Conservation (phyloP, 2,888 invertebrate species). For the Anarsia innoxiella region DNA sequence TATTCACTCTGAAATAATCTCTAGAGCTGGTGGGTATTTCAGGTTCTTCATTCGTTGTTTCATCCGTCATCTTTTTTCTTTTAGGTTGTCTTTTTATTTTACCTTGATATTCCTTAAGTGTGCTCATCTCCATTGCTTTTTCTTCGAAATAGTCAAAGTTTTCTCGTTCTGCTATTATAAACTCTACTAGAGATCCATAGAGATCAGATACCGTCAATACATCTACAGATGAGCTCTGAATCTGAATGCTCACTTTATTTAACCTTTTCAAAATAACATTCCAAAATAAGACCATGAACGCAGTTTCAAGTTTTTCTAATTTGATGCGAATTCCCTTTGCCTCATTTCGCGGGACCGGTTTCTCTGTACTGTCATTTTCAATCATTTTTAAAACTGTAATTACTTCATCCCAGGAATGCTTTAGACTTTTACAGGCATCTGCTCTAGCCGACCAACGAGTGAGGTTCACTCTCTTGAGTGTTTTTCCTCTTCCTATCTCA, state of each 20-base stretch:
- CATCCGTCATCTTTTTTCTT: conserved; percentile 16
- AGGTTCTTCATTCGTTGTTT: conserved; percentile 12
- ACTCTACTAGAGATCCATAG: conserved; percentile 10
- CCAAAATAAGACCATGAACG: conserved; percentile 14
- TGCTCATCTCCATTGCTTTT: conserved; percentile 12
- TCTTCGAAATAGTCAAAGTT: conserved; percentile 11
- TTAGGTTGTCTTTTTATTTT: conserved; percentile 13
- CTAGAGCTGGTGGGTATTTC: not conserved
- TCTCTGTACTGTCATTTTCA: conserved; percentile 23
- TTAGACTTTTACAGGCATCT: conserved; percentile 20
- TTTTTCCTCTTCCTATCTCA: conserved; percentile 17
- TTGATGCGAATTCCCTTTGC: not conserved
- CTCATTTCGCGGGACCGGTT: conserved; percentile 4
- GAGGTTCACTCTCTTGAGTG: conserved; percentile 25
- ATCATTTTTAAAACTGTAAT: conserved; percentile 18
- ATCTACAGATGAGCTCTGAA: conserved; percentile 14
- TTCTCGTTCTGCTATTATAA: conserved; percentile 11
- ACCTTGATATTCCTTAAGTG: conserved; percentile 6
- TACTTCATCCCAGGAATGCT: conserved; percentile 21
- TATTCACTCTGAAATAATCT: conserved; percentile 10
- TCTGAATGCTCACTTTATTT: conserved; percentile 11
- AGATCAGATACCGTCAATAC: conserved; percentile 11
- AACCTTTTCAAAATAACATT: conserved; percentile 14
- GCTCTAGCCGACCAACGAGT: conserved; percentile 31
- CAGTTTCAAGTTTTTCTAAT: conserved; percentile 3